Evolutionary conservation across 1,140 invertebrate genomes (phyloP).

Genomic region (Dinoponera quadriceps): DNA sequence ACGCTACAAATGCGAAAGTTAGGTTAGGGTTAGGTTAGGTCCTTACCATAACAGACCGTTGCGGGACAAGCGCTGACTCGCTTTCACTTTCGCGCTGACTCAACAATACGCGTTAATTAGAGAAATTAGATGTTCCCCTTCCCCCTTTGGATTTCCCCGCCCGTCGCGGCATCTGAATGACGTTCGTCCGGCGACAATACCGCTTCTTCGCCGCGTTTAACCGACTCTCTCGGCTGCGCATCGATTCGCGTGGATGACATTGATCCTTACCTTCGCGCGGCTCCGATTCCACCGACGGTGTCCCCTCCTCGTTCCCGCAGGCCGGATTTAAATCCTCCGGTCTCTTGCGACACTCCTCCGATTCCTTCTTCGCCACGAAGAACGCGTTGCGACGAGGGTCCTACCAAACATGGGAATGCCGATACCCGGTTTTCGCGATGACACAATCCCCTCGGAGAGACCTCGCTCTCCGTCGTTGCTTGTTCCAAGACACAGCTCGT

Average conservation of each 20-base stretch:
- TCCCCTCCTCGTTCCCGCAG: not conserved
- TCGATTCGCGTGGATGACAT: constrained; percentile 31
- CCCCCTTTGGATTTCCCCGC: not conserved
- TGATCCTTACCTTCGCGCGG: constrained; percentile 34
- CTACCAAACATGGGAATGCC: constrained; percentile 67
- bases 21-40: constrained; percentile 26
- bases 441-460: constrained; percentile 55
- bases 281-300: not conserved
- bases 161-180: not conserved
- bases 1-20: not conserved
- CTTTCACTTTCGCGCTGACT: constrained; percentile 45
- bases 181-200: not conserved
- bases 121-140: not conserved
- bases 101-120: constrained; percentile 30
- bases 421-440: constrained; percentile 31
- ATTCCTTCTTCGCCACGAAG: not conserved
- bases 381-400: not conserved
- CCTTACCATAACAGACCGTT: not conserved
- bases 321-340: constrained; percentile 1
- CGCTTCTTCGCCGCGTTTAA: not conserved
- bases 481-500: not conserved
- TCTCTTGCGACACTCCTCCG: not conserved
- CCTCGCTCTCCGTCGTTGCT: constrained; percentile 4
- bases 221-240: constrained; percentile 11
- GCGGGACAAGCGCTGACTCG: not conserved